Conservation (phyloP, 2,797 vertebrate species). For the Avahi laniger region DNA sequence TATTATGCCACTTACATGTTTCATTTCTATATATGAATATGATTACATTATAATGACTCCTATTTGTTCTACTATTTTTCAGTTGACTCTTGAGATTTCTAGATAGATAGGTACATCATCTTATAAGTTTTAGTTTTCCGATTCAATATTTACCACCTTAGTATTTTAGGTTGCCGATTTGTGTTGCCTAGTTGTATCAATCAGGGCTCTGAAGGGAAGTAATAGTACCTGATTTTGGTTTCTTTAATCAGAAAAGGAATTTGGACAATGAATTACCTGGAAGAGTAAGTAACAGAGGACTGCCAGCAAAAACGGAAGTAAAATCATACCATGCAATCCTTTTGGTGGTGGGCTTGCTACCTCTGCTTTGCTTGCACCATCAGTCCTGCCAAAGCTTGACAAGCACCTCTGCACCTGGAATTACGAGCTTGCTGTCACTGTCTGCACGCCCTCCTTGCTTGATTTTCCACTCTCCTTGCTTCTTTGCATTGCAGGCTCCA, state of each 20-base stretch:
- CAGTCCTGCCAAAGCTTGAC: too few species aligned
- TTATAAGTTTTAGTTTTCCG: background rate
- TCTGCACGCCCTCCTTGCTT: too few species aligned
- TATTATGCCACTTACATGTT: background rate
- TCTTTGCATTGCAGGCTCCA: background rate
- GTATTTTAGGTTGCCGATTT: background rate
- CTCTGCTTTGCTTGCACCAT: rapidly evolving
- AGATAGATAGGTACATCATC: background rate
- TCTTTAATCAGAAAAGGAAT: background rate
- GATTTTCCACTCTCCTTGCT: background rate
- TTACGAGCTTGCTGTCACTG: background rate
- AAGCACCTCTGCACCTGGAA: background rate
- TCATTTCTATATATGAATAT: background rate
- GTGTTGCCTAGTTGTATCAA: background rate
- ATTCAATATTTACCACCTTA: background rate
- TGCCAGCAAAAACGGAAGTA: background rate
- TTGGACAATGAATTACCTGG: background rate
- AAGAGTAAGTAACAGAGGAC: background rate
- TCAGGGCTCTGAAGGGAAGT: background rate
- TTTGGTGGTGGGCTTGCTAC: background rate
- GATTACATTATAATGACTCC: background rate
- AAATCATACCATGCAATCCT: background rate
- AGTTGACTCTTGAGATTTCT: background rate
- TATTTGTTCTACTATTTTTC: conserved; percentile 2
- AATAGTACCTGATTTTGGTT: background rate